These are phyloP conservation scores for Melolontha melolontha DNA, from an alignment of 2,888 invertebrate genomes.

Conservation along the genomic window DNA sequence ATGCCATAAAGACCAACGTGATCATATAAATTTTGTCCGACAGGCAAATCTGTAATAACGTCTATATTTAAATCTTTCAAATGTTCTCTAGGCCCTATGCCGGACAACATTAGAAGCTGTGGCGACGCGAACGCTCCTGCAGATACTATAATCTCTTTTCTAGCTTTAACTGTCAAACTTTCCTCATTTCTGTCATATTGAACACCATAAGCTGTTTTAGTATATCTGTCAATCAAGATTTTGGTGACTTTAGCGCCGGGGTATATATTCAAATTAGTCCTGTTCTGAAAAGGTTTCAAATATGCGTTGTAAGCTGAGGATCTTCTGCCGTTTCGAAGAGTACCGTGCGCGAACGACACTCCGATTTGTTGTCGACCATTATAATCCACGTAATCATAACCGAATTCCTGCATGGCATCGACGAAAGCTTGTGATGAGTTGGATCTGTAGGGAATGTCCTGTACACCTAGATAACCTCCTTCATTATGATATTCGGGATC, in stretches of 20 bases:
- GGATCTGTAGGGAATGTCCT: constrained; percentile 64
- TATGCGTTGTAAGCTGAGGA: constrained; percentile 76
- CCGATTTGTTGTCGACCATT: constrained; percentile 75
- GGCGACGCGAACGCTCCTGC: constrained; percentile 91
- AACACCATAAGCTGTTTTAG: constrained; percentile 76
- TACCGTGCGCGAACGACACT: constrained; percentile 73
- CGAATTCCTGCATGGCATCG: constrained; percentile 73
- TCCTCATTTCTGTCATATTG: constrained; percentile 65
- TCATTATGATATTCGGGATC: constrained; percentile 61
- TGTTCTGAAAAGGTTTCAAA: constrained; percentile 70
- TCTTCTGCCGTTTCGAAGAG: constrained; percentile 71
- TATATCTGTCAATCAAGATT: constrained; percentile 73
- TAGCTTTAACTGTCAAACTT: constrained; percentile 66
- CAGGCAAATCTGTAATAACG: constrained; percentile 74
- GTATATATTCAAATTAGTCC: constrained; percentile 77
- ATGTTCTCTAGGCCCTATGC: constrained; percentile 75
- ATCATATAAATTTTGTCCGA: constrained; percentile 76
- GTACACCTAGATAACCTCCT: constrained; percentile 63
- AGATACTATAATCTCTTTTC: constrained; percentile 85
- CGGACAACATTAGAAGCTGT: constrained; percentile 90
- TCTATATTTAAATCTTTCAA: constrained; percentile 70
- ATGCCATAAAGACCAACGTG: constrained; percentile 71
- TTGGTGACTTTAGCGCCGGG: constrained; percentile 71
- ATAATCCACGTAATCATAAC: constrained; percentile 76
- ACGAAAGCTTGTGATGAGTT: constrained; percentile 69